phyloP scores from a whole-genome alignment of 1,140 invertebrate genomes.

The Magallana gigas region DNA sequence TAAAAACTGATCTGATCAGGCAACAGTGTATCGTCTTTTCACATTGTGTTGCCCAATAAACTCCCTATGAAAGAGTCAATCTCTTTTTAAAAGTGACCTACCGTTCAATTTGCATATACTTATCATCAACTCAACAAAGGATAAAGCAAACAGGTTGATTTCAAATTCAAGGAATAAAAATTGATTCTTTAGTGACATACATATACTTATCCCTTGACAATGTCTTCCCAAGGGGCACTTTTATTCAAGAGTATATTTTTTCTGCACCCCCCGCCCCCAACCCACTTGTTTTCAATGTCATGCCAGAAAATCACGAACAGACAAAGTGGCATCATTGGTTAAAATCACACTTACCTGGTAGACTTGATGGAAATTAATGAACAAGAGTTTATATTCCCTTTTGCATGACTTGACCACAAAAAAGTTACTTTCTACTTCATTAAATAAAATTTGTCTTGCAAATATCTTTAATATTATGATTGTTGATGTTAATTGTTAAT shows the following conservation, averaged over 20 bases:
- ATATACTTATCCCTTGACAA: not conserved
- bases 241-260: not conserved
- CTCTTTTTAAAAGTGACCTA: not conserved
- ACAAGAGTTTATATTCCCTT: too few species aligned
- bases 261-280: not conserved
- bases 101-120: not conserved
- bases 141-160: not conserved
- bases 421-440: too few species aligned
- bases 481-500: too few species aligned
- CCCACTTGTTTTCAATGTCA: too few species aligned
- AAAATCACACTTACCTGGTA: too few species aligned
- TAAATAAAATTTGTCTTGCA: too few species aligned
- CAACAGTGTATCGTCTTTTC: conserved; percentile 10
- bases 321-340: too few species aligned
- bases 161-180: not conserved
- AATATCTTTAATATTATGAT: too few species aligned
- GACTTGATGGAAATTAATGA: too few species aligned
- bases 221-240: not conserved
- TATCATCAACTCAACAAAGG: not conserved
- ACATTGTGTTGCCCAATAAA: not conserved
- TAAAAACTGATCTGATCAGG: conserved; percentile 11
- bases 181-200: not conserved
- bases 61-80: not conserved
- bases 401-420: too few species aligned
- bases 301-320: too few species aligned